phyloP scores from a whole-genome alignment of 2,888 invertebrate genomes.

The Noctua janthe region DNA sequence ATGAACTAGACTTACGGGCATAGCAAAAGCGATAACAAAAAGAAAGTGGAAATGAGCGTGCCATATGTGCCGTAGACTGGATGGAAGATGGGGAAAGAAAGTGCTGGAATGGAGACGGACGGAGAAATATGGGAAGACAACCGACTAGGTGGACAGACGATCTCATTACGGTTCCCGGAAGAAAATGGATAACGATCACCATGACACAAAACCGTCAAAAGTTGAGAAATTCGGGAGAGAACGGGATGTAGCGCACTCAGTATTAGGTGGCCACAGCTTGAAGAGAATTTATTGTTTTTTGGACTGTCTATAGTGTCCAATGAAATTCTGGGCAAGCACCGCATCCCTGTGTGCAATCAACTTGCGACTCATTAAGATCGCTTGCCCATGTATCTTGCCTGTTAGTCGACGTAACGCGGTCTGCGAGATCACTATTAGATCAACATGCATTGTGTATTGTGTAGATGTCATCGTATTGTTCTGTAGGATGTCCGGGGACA shows the following conservation, averaged over 20 bases:
- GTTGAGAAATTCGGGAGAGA: background rate
- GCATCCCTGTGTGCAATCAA: background rate
- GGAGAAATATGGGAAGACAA: no score
- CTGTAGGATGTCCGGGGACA: background rate
- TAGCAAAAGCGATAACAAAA: no score
- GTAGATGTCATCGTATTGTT: slow-evolving; percentile 9
- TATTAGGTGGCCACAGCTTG: background rate
- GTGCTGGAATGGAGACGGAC: no score
- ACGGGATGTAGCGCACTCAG: background rate
- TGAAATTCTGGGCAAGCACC: background rate
- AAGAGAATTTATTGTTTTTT: background rate
- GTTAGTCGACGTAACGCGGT: background rate
- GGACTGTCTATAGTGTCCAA: background rate
- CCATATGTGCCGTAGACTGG: background rate
- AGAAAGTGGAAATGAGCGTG: no score
- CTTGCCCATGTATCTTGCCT: background rate
- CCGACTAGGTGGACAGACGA: no score
- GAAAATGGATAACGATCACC: no score
- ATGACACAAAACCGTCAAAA: no score
- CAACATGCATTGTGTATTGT: background rate
- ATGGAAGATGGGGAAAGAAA: background rate
- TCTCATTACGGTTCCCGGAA: no score
- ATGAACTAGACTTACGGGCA: no score
- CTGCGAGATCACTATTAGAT: background rate
- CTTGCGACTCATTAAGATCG: background rate